phyloP scores from a whole-genome alignment of 2,797 vertebrate species.

The Sternarchorhynchus goeldii region DNA sequence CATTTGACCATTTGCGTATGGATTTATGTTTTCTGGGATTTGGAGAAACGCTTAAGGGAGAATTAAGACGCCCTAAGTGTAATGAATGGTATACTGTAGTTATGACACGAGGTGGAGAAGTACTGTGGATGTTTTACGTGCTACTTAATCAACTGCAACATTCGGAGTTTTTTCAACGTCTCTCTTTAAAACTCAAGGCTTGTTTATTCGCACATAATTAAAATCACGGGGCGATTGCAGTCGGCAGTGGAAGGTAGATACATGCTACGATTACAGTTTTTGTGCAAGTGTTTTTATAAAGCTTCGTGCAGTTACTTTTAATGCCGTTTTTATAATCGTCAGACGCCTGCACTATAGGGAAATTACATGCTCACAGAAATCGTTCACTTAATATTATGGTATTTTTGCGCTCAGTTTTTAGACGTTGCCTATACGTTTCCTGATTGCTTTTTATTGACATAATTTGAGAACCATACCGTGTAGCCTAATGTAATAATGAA shows the following conservation, averaged over 20 bases:
- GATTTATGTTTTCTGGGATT: not conserved
- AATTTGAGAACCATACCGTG: not conserved
- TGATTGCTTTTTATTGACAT: not conserved
- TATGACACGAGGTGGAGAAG: not conserved
- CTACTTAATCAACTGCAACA: not conserved
- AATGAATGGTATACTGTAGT: not conserved
- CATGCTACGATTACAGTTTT: too few relatives aligned
- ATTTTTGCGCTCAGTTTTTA: too few relatives aligned
- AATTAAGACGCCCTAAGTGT: not conserved
- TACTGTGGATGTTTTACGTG: conserved; percentile 5
- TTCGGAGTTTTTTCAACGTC: not conserved
- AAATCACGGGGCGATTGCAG: too few relatives aligned
- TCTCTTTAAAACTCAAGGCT: not conserved
- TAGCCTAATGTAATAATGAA: conserved; percentile 17
- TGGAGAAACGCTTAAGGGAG: not conserved
- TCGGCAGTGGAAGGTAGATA: too few relatives aligned
- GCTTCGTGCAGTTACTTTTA: too few relatives aligned
- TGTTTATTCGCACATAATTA: too few relatives aligned
- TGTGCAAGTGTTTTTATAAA: too few relatives aligned
- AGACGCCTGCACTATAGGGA: too few relatives aligned
- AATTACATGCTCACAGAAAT: too few relatives aligned
- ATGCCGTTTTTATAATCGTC: too few relatives aligned
- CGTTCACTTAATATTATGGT: too few relatives aligned
- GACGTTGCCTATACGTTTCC: not conserved
- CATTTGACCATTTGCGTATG: not conserved